phyloP scores from a whole-genome alignment of 2,888 invertebrate species.

The Pterobdella sp. region DNA sequence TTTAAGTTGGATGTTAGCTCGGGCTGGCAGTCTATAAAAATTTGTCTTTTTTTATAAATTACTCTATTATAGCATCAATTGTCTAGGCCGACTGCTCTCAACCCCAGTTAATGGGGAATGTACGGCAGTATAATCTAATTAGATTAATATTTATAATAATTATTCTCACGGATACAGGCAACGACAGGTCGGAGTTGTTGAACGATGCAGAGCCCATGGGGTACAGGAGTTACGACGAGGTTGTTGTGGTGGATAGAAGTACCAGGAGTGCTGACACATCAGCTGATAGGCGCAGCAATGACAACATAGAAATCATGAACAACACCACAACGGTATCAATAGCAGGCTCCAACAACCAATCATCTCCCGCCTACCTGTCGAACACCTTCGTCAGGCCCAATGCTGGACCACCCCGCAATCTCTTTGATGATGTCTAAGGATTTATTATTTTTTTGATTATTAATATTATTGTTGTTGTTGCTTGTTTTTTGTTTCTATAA shows the following conservation, averaged over 20 bases:
- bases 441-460: too few relatives aligned
- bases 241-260: neutral
- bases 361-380: constrained; percentile 13
- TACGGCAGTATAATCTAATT: too few relatives aligned
- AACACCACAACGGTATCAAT: neutral
- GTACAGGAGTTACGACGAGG: constrained; percentile 42
- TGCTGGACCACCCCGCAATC: constrained; percentile 32
- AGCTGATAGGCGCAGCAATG: neutral
- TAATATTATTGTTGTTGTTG: too few relatives aligned
- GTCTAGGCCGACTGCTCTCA: too few relatives aligned
- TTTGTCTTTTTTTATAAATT: too few relatives aligned
- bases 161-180: constrained; percentile 53
- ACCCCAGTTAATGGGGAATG: too few relatives aligned
- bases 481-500: too few relatives aligned
- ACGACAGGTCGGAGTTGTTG: constrained; percentile 69
- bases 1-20: too few relatives aligned
- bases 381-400: constrained; percentile 9
- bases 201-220: constrained; percentile 64
- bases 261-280: neutral
- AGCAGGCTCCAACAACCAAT: neutral
- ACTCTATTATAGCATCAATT: too few relatives aligned
- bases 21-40: too few relatives aligned
- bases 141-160: neutral
- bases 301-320: neutral
- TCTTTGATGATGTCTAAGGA: constrained; percentile 37